Evolutionary conservation across 2,797 vertebrate species (phyloP).

Genomic region (Atherinosoma microstoma): DNA sequence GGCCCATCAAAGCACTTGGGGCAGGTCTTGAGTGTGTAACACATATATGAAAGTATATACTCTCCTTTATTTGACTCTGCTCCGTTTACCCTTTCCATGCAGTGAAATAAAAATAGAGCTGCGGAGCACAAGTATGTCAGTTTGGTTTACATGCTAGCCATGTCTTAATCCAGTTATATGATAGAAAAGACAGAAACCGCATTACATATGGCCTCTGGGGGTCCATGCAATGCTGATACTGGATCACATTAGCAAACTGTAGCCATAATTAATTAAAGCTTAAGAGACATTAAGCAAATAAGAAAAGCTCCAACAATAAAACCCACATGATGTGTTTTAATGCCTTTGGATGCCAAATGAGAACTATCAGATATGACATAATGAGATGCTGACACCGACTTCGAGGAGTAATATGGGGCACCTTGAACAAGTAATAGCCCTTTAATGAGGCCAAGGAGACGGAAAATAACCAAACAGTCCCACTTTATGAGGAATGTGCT

Average conservation of each 20-base stretch:
- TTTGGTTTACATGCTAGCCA: slow-evolving; percentile 38
- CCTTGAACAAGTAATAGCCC: slow-evolving; percentile 74
- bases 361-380: slow-evolving; percentile 49
- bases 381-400: slow-evolving; percentile 51
- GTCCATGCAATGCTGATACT: slow-evolving; percentile 9
- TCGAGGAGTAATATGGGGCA: slow-evolving; percentile 68
- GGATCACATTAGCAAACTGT: slow-evolving; percentile 36
- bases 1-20: slow-evolving; percentile 15
- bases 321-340: slow-evolving; percentile 12
- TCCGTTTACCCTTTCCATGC: slow-evolving; percentile 40
- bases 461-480: slow-evolving; percentile 72
- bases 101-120: slow-evolving; percentile 41
- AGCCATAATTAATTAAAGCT: slow-evolving; percentile 29
- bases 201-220: slow-evolving; percentile 9
- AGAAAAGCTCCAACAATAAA: slow-evolving; percentile 21
- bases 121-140: slow-evolving; percentile 32
- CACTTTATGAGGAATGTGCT: slow-evolving; percentile 79
- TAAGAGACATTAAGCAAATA: slow-evolving; percentile 34
- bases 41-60: slow-evolving; percentile 31
- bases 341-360: slow-evolving; percentile 35
- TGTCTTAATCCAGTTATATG: slow-evolving; percentile 38
- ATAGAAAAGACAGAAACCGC: slow-evolving; percentile 43
- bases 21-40: slow-evolving; percentile 20
- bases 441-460: slow-evolving; percentile 80
- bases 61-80: slow-evolving; percentile 16